Base-by-base conservation (phyloP, 2,113 vertebrate species). In the Danionella cerebrum region DNA sequence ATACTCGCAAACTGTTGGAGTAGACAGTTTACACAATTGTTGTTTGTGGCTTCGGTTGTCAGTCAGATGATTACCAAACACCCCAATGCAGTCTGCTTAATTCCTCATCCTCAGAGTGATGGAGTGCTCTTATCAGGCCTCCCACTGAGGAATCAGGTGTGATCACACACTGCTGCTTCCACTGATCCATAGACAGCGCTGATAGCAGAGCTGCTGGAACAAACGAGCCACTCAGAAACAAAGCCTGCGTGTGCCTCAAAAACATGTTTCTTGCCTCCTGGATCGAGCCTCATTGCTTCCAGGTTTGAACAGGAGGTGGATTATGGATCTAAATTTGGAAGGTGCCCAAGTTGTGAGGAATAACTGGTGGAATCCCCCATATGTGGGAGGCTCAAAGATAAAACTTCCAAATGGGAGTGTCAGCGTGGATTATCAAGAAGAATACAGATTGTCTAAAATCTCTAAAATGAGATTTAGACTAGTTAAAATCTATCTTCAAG, bases 101-200 rank as follows among this genome's bases (percentile, higher is more conserved):
- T 76, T 78, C 82, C 81, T 71, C 67, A 67, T 67, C 76, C 69
- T 73, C 63, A 16, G 58, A 74, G 71, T 52, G 60, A 77, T 58
- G 60, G 68, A 59, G 50, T 62, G 31, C 78, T 72, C 79, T 88
- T 88, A 87, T 87, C 86, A 84, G 71, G 68, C 78, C 81, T 79
- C 65, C 54, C 81, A 81, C 71, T 75, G 79, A 84, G 83, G 84
- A 81, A 86, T 86, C 86, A 85, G 79, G 79, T 72, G 67, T 75
- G 70, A 76, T 80, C 80, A 72, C 44, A 54, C 67, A 62, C 64
- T 9, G 11, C 76, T 66, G 73, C 79, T 79, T 74, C 48, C 24
- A 53, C 22, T 10, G 39, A 42, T 21, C 65, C 51, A 57, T 50
- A 59, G 59, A 60, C 73, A 47, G 60, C 16, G 19, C 38, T 65